Conservation (phyloP, 1,140 invertebrate genomes). For the Melanaphis sacchari region DNA sequence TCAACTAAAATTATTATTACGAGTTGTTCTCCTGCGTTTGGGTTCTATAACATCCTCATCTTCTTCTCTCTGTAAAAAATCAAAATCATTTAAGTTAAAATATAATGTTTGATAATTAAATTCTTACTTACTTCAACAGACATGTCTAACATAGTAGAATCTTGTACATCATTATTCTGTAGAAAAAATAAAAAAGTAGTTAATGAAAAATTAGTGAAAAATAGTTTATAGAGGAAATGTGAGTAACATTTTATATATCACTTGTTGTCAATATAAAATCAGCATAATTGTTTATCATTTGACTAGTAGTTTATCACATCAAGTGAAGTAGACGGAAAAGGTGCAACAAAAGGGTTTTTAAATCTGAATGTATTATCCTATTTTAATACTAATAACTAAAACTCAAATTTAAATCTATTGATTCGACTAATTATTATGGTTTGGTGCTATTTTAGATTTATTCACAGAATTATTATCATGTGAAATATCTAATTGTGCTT, state of each 20-base stretch:
- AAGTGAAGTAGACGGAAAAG: too few species aligned
- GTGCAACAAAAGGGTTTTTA: too few species aligned
- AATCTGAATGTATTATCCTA: too few species aligned
- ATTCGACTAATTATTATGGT: too few species aligned
- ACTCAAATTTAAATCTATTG: too few species aligned
- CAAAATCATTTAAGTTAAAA: background rate
- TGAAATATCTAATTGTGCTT: too few species aligned
- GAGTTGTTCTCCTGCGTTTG: slow-evolving; percentile 41
- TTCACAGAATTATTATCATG: too few species aligned
- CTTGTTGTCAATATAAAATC: too few species aligned
- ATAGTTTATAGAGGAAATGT: background rate
- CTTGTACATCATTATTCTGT: slow-evolving; percentile 36
- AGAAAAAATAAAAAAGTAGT: background rate
- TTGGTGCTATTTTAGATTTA: too few species aligned
- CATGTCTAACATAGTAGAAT: slow-evolving; percentile 51
- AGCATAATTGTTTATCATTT: too few species aligned
- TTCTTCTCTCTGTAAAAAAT: slow-evolving; percentile 47
- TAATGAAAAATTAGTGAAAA: background rate
- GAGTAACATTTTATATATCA: background rate
- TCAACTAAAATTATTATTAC: slow-evolving; percentile 53
- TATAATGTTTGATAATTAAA: background rate
- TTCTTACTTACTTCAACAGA: slow-evolving; percentile 34
- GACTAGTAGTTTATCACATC: too few species aligned
- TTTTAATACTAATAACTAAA: too few species aligned
- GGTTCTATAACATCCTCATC: slow-evolving; percentile 45